Evolutionary conservation across 2,797 vertebrate genomes (phyloP), one percentile per base, ranked within the genome.

Genomic region (Leptodactylus fallax): DNA sequence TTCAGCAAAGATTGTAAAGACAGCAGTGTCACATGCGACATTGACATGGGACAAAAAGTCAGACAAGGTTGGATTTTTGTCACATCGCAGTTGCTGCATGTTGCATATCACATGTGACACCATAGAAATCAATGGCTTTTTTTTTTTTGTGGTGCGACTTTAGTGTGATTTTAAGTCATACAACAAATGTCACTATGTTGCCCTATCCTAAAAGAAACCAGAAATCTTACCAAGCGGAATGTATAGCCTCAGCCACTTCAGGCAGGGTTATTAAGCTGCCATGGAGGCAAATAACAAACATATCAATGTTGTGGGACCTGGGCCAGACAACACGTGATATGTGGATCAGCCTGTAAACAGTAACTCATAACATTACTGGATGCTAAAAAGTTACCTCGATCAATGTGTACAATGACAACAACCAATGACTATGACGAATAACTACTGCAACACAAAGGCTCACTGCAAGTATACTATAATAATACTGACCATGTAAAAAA

Each of bases 261-360:
- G 25, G 23, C 10, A 55, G 63, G 60, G 76, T n/a, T 13, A 67
- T 21, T n/a, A 47, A 53, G 25, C 61, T 80, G 17, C 85, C 85
- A 87, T 87, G 85, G 85, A 87, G 25, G 77, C 55, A 17, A 23
- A 60, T 45, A 60, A 56, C 85, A 87, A 87, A 87, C 85, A 87
- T 78, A 85, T 79, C 19, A 47, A 56, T 69, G 45, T 27, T 36
- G 67, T 16, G 81, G 85, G 8, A 25, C 4, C 25, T 12, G 3
- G 25, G 78, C 85, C 85, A 87, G 53, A 8, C 53, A 17, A 23
- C 47, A 36, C 10, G 23, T n/a, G 76, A 17, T 17, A 78, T 19
- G 7, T 49, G 53, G 72, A 23, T 17, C 63, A 19, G 51, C 19
- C 53, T 56, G n/a, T 51, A 74, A 36, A 58, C 0, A 23, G 51